Evolutionary conservation across 2,113 vertebrate genomes (phyloP).

Genomic region (Paramisgurnus dabryanus): DNA sequence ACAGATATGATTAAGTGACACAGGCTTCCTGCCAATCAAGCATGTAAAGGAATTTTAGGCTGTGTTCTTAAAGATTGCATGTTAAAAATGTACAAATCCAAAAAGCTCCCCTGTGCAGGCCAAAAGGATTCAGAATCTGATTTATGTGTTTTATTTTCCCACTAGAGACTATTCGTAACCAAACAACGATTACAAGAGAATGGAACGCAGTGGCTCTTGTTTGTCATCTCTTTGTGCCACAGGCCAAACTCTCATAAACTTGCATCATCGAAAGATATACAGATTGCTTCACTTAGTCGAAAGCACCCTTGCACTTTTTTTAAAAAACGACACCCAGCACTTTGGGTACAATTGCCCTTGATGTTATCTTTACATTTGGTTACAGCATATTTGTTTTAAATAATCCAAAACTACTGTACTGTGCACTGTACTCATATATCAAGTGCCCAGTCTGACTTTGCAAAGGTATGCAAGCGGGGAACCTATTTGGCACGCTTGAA

Average conservation of each 20-base stretch:
- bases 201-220: conserved; percentile 23
- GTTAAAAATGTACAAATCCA: conserved; percentile 65
- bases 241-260: conserved; percentile 26
- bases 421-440: neutral
- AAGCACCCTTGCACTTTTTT: neutral
- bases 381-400: too few species aligned
- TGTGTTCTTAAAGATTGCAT: conserved; percentile 70
- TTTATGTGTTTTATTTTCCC: conserved; percentile 37
- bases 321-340: neutral
- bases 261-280: neutral
- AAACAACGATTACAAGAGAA: conserved; percentile 43
- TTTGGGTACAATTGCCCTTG: neutral
- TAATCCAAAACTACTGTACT: neutral
- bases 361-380: neutral
- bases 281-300: neutral
- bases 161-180: conserved; percentile 32
- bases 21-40: conserved; percentile 56
- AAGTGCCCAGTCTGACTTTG: conserved; percentile 19
- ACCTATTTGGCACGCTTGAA: conserved; percentile 60
- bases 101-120: conserved; percentile 43
- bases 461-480: conserved; percentile 51
- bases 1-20: conserved; percentile 74
- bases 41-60: conserved; percentile 68
- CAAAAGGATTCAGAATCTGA: conserved; percentile 4
- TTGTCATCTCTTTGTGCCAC: conserved; percentile 9